Evolutionary conservation across 2,113 vertebrate genomes (phyloP), one percentile per base, ranked within the genome.

Genomic region (Grammomys dolichurus): DNA sequence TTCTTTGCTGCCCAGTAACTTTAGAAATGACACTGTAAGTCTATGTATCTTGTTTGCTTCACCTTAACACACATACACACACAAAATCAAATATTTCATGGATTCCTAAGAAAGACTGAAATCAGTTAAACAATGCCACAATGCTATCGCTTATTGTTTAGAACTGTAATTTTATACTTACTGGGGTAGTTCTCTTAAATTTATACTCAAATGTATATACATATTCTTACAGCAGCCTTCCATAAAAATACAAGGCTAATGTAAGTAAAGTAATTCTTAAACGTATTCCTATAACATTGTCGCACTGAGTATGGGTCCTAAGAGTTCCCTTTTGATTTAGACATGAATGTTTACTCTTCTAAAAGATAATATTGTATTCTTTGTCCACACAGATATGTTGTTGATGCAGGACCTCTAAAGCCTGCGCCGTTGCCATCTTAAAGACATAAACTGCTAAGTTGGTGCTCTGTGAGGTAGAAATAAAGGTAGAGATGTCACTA

Each of bases 241-340:
- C 11, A 8, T 67, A 88, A 58, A 75, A 89, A 56, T 92, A 72
- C 56, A 73, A 91, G 19, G 7, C 54, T 13, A 90, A 89, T 69
- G n/a, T 73, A 89, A 67, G 82, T 56, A 26, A 96, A 85, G 80
- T 43, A 51, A 58, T 51, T 95, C 48, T 92, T 93, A 85, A 93
- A 81, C 6, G 4, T 72, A 72, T 69, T 95, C 43, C 28, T 92
- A 69, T 94, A 92, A 78, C 8, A 56, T 89, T 80, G 80, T 91
- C 13, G 89, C 36, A 80, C 36, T 60, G 5, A 91, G 10, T 80
- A n/a, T 94, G 4, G 76, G 20, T 82, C 31, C 31, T 17, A 54
- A 88, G 72, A 60, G 54, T 69, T 16, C 36, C 5, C 73, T 90
- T 95, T 86, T 82, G 14, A 75, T 60, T 87, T 94, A 89, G 6